Percentiles rank a stretch among this genome's conserved stretches.
Evolutionary conservation across 2,797 vertebrate species (phyloP).

Genomic region (Anguilla anguilla): DNA sequence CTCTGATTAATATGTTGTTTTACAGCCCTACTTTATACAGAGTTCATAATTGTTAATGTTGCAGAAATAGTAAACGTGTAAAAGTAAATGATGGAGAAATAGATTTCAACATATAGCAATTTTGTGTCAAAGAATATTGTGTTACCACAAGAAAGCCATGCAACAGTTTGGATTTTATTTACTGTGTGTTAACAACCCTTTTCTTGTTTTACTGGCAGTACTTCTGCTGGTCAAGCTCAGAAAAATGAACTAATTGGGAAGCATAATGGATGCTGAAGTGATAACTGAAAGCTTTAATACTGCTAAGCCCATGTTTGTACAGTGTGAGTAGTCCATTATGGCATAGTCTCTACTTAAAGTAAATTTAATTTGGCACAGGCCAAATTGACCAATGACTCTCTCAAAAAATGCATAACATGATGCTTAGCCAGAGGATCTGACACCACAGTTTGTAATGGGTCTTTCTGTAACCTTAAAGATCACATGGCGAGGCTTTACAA

Average conservation of each 20-base stretch:
- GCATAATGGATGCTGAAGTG: neutral
- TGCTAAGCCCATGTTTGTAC: slow-evolving; percentile 27
- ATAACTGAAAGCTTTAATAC: slow-evolving; percentile 20
- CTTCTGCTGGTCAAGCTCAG: neutral
- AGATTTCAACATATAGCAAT: neutral
- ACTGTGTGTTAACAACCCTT: neutral
- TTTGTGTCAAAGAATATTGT: neutral
- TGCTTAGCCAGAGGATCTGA: neutral
- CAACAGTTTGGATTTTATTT: neutral
- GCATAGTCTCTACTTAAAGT: neutral
- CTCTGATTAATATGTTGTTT: too few relatives aligned
- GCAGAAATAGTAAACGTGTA: too few relatives aligned
- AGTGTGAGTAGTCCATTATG: neutral
- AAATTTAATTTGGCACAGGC: slow-evolving; percentile 8
- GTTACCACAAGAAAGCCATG: neutral
- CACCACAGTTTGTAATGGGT: too few relatives aligned
- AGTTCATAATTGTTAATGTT: too few relatives aligned
- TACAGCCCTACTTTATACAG: too few relatives aligned
- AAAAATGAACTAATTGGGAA: neutral
- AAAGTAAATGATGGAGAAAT: too few relatives aligned
- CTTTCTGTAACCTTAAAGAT: too few relatives aligned
- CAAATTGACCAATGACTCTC: neutral
- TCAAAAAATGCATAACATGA: neutral
- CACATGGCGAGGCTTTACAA: too few relatives aligned
- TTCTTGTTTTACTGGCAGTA: neutral